These are phyloP conservation scores for Babyrousa celebensis DNA, from an alignment of 2,797 vertebrate genomes.

Conservation along the genomic window DNA sequence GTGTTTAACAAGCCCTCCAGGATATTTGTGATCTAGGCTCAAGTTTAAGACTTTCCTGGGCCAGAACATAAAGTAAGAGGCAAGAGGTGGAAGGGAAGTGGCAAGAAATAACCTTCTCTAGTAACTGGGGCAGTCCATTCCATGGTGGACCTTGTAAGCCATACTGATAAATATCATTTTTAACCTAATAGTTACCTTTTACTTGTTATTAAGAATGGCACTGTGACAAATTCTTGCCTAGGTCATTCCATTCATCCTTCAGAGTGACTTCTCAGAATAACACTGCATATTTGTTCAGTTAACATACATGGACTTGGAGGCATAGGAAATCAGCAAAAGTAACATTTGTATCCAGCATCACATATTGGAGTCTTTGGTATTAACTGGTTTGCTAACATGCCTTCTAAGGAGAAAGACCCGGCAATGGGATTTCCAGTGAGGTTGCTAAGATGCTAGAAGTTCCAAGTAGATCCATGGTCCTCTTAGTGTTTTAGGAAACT, in stretches of 20 bases:
- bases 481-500: background rate
- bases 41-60: background rate
- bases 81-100: background rate
- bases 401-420: background rate
- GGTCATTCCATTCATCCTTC: background rate
- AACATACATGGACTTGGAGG: background rate
- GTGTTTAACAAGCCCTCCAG: background rate
- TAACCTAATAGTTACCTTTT: background rate
- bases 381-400: background rate
- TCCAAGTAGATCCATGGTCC: background rate
- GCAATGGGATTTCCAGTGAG: background rate
- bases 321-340: background rate
- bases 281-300: background rate
- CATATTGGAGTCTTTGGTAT: background rate
- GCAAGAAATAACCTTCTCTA: background rate
- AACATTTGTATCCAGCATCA: background rate
- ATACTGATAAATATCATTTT: background rate
- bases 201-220: background rate
- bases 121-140: background rate
- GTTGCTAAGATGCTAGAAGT: background rate
- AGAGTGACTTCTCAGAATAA: background rate
- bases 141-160: background rate
- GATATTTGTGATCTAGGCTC: background rate
- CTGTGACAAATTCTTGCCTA: background rate
- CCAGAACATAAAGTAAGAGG: background rate